Evolutionary conservation across 1,140 invertebrate species (phyloP), one percentile per base, ranked within the genome.

Genomic region (Caenorhabditis remanei): DNA sequence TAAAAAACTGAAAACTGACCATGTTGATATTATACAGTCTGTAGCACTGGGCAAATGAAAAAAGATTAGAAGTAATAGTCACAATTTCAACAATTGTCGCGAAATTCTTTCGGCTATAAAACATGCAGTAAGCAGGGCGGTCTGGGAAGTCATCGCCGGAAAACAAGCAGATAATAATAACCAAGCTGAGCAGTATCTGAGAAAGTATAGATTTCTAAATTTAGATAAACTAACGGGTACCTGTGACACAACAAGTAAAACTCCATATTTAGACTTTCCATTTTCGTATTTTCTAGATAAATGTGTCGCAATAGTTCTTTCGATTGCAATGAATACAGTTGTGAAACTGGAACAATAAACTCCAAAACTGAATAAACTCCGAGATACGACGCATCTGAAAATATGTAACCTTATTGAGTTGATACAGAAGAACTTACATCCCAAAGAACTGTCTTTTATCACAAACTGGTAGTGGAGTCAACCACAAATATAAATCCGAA

Each of bases 301-400:
- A 43, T 46, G 6, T 4, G 65, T 71, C 13, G 65, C 65, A 1
- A 71, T 71, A 8, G 65, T 71, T 46, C 65, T 2, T 21, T 71
- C 65, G 5, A 71, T n/a, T 19, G 21, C 40, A 1, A 71, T 6
- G 46, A n/a, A 43, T 1, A 71, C 65, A 19, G 65, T 32, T 9
- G 65, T 71, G 40, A 71, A 71, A n/a, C 65, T 71, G 16, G 65
- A 71, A 71, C 14, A 43, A 46, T 71, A 71, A 1, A 71, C 46
- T 19, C 65, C 65, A 46, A 71, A 71, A 4, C 2, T 43, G 41
- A 19, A 71, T 9, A 71, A 8, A 19, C 65, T 46, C 19, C 65
- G 40, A 41, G 41, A 71, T 43, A 71, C 16, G 0, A 71, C 16
- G 8, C 65, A 71, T 46, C 65, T 71, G 65, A 14, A 71, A 71